Evolutionary conservation across 2,888 invertebrate genomes (phyloP), one percentile per base, ranked within the genome.

Genomic region (Caenorhabditis doughertyi): DNA sequence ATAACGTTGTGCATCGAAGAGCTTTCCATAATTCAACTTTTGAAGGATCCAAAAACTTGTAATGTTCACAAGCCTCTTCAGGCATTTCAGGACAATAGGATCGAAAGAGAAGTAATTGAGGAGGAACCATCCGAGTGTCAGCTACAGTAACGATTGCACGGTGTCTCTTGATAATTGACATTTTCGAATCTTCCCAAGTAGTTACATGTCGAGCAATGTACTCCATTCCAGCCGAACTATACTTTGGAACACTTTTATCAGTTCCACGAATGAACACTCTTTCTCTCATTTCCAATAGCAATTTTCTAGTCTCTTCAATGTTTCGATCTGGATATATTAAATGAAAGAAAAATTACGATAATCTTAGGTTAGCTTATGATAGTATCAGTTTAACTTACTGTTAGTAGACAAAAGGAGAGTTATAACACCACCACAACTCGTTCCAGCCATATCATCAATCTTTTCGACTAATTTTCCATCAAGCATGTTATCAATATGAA

Each of bases 1-100:
- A 74, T 71, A 42, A 85, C 83, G 84, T 81, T 18, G 86, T 85
- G 47, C 86, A 86, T 29, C 86, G 51, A 23, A 83, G 77, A 18
- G 86, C 85, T 72, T 86, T 86, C 86, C 85, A 85, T 23, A 85
- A 18, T 39, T 85, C 80, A 9, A 86, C 83, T 27, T 80, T 79
- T 9, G 62, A 51, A n/a, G 86, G 85, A 79, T 86, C 84, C 16
- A 85, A 60, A 32, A 80, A 86, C 23, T 82, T 80, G 44, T 83
- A 82, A 23, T 84, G 65, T 44, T 83, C 81, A 29, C 71, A 53
- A 3, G 79, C 83, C 25, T 83, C 76, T 60, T 83, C 83, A 18
- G 83, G 67, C 79, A 83, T 83, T n/a, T 80, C 77, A 8, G 86
- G 86, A 11, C 60, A 53, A 56, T 83, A 86, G 7, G 81, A 83